These are phyloP conservation scores for Diachrysia chrysitis DNA, from an alignment of 2,888 invertebrate species.

Conservation along the genomic window DNA sequence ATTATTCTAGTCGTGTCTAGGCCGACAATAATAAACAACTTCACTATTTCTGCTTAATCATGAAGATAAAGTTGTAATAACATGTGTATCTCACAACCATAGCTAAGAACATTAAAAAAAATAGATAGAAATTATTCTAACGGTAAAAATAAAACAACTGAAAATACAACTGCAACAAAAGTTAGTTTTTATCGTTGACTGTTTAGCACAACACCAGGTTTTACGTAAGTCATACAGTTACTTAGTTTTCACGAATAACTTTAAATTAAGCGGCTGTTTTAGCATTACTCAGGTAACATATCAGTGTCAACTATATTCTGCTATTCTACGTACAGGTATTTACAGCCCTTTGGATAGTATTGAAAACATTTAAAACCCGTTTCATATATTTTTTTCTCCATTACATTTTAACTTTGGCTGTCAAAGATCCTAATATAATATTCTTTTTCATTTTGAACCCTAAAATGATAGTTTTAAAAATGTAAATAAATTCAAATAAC, in stretches of 20 bases:
- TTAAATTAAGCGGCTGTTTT: background rate
- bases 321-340: too few species aligned
- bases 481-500: background rate
- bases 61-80: background rate
- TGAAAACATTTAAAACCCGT: too few species aligned
- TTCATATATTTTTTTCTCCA: too few species aligned
- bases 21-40: background rate
- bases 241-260: background rate
- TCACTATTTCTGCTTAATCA: background rate
- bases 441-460: too few species aligned
- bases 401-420: too few species aligned
- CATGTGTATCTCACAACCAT: background rate
- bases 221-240: background rate
- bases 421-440: too few species aligned
- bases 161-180: constrained; percentile 1
- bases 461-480: background rate
- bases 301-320: background rate
- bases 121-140: background rate
- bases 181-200: background rate
- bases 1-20: background rate
- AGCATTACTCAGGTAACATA: background rate
- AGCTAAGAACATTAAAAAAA: background rate
- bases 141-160: too few species aligned
- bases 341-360: too few species aligned
- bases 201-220: background rate